Conservation (phyloP, 53 echinoderm and acorn worm genomes). For the Actinopyga echinites region DNA sequence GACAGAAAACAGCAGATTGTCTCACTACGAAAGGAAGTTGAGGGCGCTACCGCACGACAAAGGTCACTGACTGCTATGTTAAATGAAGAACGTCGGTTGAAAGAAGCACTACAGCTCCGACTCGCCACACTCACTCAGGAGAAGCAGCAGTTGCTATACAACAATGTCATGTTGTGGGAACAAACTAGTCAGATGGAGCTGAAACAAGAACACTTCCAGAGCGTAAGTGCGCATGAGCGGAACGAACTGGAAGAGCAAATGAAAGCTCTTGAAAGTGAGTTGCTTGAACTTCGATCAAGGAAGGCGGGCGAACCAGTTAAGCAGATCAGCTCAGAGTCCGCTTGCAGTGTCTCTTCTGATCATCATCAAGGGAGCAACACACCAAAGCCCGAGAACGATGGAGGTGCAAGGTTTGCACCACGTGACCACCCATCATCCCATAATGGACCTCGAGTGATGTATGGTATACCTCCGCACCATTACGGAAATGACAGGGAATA, state of each 20-base stretch:
- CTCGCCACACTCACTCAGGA: slow-evolving; percentile 1
- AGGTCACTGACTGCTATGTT: slow-evolving; percentile 14
- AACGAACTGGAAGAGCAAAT: slow-evolving; percentile 18
- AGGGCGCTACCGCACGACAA: slow-evolving; percentile 19
- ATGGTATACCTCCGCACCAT: background rate
- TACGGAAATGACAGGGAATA: background rate
- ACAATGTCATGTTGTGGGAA: slow-evolving; percentile 38
- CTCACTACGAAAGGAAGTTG: slow-evolving; percentile 22
- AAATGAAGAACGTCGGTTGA: slow-evolving; percentile 31
- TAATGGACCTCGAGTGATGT: background rate
- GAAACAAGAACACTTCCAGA: slow-evolving; percentile 31
- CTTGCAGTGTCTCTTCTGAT: slow-evolving; percentile 1
- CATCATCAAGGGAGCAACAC: background rate
- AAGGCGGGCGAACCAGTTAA: slow-evolving; percentile 27
- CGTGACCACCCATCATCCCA: background rate
- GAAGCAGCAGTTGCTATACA: slow-evolving; percentile 30
- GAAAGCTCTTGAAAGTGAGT: slow-evolving; percentile 17
- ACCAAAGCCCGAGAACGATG: background rate
- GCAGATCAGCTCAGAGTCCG: slow-evolving; percentile 11
- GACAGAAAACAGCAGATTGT: slow-evolving; percentile 17
- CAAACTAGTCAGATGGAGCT: slow-evolving; percentile 34
- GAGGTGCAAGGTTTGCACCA: background rate
- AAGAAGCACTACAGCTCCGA: slow-evolving; percentile 20
- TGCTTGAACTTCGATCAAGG: slow-evolving; percentile 10
- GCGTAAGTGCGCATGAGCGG: slow-evolving; percentile 23